phyloP scores from a whole-genome alignment of 2,113 vertebrate species.

The Colius striatus region DNA sequence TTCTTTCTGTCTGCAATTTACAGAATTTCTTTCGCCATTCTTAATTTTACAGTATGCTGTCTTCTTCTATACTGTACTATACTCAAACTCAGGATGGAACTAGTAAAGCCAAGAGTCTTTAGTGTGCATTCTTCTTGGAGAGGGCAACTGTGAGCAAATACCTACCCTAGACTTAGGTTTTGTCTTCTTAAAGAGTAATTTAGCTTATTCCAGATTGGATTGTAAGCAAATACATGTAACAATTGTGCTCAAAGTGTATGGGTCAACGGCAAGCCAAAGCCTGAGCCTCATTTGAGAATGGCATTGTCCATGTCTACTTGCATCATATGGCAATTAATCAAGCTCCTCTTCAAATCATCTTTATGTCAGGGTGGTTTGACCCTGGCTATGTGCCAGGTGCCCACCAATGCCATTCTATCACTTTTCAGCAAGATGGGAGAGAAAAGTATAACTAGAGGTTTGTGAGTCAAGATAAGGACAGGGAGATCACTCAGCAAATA shows the following conservation, averaged over 20 bases:
- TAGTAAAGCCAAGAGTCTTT: background rate
- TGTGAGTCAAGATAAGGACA: too few species aligned
- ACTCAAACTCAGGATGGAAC: background rate
- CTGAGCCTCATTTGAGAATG: background rate
- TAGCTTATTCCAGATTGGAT: background rate
- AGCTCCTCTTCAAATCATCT: background rate
- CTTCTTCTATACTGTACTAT: background rate
- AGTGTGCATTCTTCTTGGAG: background rate
- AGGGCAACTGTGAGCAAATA: background rate
- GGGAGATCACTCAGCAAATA: too few species aligned
- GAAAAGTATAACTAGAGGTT: too few species aligned
- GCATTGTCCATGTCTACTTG: background rate
- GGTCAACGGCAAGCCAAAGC: background rate
- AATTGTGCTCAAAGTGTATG: background rate
- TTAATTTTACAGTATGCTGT: background rate
- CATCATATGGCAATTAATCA: background rate
- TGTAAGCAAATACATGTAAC: background rate
- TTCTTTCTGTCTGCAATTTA: background rate
- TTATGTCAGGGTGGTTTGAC: background rate
- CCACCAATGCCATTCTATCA: too few species aligned
- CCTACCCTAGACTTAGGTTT: background rate
- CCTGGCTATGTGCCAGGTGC: too few species aligned
- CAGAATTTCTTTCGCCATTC: background rate
- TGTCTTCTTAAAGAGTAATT: background rate
- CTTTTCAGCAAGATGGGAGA: too few species aligned